Base-by-base conservation (phyloP, 2,888 invertebrate genomes). In the Drosophila ezoana region DNA sequence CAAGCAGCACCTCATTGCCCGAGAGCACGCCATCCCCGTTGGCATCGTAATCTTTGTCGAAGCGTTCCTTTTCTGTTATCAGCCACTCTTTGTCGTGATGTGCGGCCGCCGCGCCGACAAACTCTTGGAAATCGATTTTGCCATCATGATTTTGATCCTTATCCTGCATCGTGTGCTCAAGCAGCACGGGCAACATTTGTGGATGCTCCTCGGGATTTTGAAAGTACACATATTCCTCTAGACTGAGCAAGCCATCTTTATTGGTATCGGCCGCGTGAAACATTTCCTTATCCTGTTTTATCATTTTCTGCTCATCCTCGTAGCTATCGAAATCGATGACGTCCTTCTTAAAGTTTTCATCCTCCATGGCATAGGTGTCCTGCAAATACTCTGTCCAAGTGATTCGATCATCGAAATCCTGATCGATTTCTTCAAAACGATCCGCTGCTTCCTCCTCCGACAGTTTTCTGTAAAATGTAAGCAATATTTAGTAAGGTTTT, bases 181-280 rank as follows among this genome's bases (percentile, higher is more conserved):
- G 91, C 45, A 98, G 94, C 76, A 95, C 93, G 14, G 95, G 95
- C 76, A 96, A 93, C 99, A 99, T 99, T 89, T 95, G 94, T 33
- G 95, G 95, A 92, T 97, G 96, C 91, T 99, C 98, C 92, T 98
- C 98, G 0, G 99, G 99, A 91, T 97, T 98, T 47, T 96, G 95
- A 92, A 99, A 99, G 20, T 96, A 94, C 76, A 96, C 93, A 93
- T 97, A 98, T 92, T 99, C 99, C 1, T 94, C 93, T 2, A 93
- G 88, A 84, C 95, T 94, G 53, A 99, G 93, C 35, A 93, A 91
- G 0, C 96, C 96, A 92, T 99, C 98, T 16, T 95, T 94, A 91
- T 99, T 95, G 13, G 92, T 87, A 93, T 99, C 99, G 0, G 99
- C 98, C 3, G 95, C 95, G 53, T 94, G 92, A 93, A 98, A 99